These are phyloP conservation scores for Phlogophora meticulosa DNA, from an alignment of 2,888 invertebrate species.

Conservation along the genomic window DNA sequence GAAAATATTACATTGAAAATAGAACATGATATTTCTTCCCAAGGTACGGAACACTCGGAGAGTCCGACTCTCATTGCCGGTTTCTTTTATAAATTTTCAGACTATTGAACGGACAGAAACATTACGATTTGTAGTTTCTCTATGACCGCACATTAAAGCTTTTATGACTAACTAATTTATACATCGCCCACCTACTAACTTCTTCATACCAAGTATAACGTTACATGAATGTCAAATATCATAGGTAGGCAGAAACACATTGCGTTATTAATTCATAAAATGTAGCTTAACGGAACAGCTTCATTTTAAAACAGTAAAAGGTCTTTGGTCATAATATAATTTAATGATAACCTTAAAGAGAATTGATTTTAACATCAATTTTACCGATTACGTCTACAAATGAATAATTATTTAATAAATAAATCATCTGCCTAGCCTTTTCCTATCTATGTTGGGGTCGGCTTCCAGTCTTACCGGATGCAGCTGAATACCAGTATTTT, in stretches of 20 bases:
- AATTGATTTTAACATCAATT: constrained; percentile 2
- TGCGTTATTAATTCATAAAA: constrained; percentile 60
- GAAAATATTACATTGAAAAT: too few relatives aligned
- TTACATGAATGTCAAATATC: constrained; percentile 75
- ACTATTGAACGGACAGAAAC: constrained; percentile 73
- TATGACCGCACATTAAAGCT: constrained; percentile 77
- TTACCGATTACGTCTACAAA: background rate
- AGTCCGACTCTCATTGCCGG: too few relatives aligned
- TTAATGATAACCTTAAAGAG: background rate
- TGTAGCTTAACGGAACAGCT: constrained; percentile 60
- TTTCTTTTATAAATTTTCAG: constrained; percentile 78
- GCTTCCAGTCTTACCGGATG: too few relatives aligned
- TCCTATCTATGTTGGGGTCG: too few relatives aligned
- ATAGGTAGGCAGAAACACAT: constrained; percentile 56
- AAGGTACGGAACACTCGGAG: too few relatives aligned
- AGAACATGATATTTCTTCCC: too few relatives aligned
- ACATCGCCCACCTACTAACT: constrained; percentile 78
- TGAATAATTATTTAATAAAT: constrained; percentile 7
- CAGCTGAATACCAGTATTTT: too few relatives aligned
- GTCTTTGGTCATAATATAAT: constrained; percentile 7
- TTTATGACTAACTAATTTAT: constrained; percentile 85
- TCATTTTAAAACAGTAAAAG: constrained; percentile 72
- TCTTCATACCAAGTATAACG: constrained; percentile 75
- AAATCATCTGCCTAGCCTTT: background rate
- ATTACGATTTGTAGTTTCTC: constrained; percentile 76